phyloP scores from a whole-genome alignment of 2,113 vertebrate species.

The Symphodus melops region DNA sequence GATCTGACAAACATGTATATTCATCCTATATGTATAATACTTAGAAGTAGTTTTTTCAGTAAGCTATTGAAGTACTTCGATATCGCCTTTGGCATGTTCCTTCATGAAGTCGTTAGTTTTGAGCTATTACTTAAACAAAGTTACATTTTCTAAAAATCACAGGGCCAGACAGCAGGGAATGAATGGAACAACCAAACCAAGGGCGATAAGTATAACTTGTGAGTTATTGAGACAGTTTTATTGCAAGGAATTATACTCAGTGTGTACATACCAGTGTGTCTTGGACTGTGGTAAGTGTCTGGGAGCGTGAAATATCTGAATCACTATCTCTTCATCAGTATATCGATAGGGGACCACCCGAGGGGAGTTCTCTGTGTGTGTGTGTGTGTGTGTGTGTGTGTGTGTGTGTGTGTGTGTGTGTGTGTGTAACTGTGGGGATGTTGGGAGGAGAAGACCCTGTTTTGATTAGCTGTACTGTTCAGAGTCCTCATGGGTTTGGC shows the following conservation, averaged over 20 bases:
- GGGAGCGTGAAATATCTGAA: conserved; percentile 28
- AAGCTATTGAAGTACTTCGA: conserved; percentile 9
- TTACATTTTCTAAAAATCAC: conserved; percentile 36
- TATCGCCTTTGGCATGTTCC: conserved; percentile 32
- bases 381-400: conserved; percentile 31
- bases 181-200: conserved; percentile 24
- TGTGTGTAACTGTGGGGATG: conserved; percentile 46
- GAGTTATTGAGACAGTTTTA: conserved; percentile 61
- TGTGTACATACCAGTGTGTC: conserved; percentile 40
- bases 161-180: conserved; percentile 39
- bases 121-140: conserved; percentile 42
- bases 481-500: conserved; percentile 70
- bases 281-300: conserved; percentile 43
- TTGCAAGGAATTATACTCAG: conserved; percentile 43
- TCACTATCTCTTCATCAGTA: conserved; percentile 46
- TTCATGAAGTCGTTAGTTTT: conserved; percentile 19
- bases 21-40: neutral
- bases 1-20: conserved; percentile 6
- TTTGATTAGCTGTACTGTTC: conserved; percentile 69
- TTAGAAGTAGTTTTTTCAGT: neutral
- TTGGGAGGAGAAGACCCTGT: conserved; percentile 59
- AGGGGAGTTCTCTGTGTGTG: conserved; percentile 15
- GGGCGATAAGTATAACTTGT: conserved; percentile 45
- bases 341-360: conserved; percentile 59
- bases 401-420: conserved; percentile 21